Evolutionary conservation across 2,888 invertebrate species (phyloP).

Genomic region (Sphinx pinastri): DNA sequence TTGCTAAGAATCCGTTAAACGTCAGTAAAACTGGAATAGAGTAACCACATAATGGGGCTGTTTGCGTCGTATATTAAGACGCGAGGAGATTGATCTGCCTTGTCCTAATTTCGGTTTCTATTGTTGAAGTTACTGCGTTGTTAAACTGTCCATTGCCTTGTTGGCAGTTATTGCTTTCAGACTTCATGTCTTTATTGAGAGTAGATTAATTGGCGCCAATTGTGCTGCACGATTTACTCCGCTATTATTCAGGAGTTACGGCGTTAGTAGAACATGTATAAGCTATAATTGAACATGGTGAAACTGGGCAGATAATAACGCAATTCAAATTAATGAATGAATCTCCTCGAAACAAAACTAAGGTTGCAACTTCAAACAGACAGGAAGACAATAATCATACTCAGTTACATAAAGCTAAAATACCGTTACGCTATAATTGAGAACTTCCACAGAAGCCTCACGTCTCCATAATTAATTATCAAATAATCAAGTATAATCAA

Average conservation of each 20-base stretch:
- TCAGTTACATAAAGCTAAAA: background rate
- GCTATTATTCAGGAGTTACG: too few species aligned
- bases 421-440: background rate
- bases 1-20: conserved; percentile 53
- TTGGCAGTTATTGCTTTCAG: conserved; percentile 5
- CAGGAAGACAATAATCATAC: background rate
- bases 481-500: conserved; percentile 3
- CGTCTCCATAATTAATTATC: conserved; percentile 8
- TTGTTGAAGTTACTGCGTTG: conserved; percentile 19
- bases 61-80: conserved; percentile 40
- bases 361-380: background rate
- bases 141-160: background rate
- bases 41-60: conserved; percentile 52
- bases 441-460: background rate
- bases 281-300: background rate
- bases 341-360: background rate
- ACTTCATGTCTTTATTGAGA: background rate
- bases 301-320: background rate
- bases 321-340: background rate
- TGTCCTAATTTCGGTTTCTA: conserved; percentile 24
- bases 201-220: too few species aligned
- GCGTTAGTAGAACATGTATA: too few species aligned
- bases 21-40: conserved; percentile 48
- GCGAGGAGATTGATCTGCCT: conserved; percentile 16
- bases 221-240: too few species aligned